Conservation (phyloP, 2,888 invertebrate species). For the Andrena flavipes region DNA sequence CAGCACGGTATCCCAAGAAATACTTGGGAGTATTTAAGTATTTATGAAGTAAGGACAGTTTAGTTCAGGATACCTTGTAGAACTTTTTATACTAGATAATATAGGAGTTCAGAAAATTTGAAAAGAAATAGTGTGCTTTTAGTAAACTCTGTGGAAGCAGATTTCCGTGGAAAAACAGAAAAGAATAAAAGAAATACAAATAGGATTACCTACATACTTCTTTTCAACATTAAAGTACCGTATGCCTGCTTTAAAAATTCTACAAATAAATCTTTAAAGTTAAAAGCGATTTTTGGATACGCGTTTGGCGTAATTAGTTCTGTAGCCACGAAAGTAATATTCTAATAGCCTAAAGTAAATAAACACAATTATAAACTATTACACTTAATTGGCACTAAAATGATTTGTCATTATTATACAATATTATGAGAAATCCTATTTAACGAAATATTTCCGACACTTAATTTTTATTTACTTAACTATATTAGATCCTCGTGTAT, state of each 20-base stretch:
- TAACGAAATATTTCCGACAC: background rate
- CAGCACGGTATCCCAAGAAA: background rate
- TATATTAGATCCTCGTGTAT: conserved; percentile 23
- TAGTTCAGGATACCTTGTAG: background rate
- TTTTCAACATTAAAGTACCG: no score
- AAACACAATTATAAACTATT: no score
- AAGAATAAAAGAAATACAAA: background rate
- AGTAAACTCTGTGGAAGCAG: no score
- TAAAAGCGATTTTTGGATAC: no score
- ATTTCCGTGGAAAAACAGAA: background rate
- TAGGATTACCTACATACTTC: no score
- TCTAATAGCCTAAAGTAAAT: no score
- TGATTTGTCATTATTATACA: background rate
- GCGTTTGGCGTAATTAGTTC: no score
- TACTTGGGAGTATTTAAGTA: conserved; percentile 6
- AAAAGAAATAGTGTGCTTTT: background rate
- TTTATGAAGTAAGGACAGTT: background rate
- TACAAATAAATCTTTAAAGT: no score
- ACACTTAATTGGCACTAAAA: background rate
- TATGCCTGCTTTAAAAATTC: no score
- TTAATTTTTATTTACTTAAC: background rate
- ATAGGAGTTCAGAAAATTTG: background rate
- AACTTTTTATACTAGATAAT: background rate
- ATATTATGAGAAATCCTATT: background rate
- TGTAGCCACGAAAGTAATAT: no score